These are phyloP conservation scores for Coracopsis vasa DNA, from an alignment of 2,113 vertebrate genomes.

Conservation along the genomic window DNA sequence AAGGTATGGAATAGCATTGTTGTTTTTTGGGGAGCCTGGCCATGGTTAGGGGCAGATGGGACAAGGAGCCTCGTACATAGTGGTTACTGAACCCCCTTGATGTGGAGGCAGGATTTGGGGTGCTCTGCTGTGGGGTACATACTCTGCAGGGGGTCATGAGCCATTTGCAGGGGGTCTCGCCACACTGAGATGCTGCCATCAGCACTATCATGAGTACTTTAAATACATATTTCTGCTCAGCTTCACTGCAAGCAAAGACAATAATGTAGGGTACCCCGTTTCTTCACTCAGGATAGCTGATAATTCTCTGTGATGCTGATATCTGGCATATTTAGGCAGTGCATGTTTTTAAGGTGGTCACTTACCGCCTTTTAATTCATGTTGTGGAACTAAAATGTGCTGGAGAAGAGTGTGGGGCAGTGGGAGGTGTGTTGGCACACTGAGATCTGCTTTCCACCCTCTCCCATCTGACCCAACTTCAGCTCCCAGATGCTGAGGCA, in stretches of 20 bases:
- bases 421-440: not conserved
- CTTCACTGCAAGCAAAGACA: not conserved
- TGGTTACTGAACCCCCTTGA: rapidly evolving
- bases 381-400: not conserved
- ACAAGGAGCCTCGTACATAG: not conserved
- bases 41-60: not conserved
- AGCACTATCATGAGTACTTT: not conserved
- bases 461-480: rapidly evolving
- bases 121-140: not conserved
- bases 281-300: not conserved
- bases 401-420: rapidly evolving
- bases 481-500: not conserved
- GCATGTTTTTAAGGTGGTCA: not conserved
- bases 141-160: not conserved
- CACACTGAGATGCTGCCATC: not conserved
- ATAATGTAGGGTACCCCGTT: not conserved
- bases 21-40: not conserved
- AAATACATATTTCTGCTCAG: not conserved
- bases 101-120: not conserved
- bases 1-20: not conserved
- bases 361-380: not conserved
- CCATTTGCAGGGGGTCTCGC: not conserved
- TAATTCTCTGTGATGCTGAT: not conserved
- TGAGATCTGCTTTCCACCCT: not conserved
- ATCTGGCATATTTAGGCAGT: not conserved